These are phyloP conservation scores for Brenthis daphne DNA, from an alignment of 2,888 invertebrate genomes.

Conservation along the genomic window DNA sequence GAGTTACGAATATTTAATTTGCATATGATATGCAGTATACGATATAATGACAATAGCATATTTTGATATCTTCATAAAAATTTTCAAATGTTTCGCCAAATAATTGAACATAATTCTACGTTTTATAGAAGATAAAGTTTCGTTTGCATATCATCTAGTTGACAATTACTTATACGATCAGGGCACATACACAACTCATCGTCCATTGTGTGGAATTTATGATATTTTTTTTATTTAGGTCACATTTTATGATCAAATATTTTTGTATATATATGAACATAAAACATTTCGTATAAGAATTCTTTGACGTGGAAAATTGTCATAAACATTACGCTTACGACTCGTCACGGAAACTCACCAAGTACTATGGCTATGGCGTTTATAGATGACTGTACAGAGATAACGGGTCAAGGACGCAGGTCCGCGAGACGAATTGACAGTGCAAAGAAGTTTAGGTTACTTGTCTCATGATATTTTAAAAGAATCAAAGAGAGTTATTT, in stretches of 20 bases:
- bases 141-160: too few species aligned
- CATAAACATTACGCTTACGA: conserved; percentile 17
- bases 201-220: not conserved
- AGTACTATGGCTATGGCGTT: conserved; percentile 30
- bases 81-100: too few species aligned
- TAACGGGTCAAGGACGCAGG: conserved; percentile 37
- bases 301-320: conserved; percentile 18
- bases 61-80: too few species aligned
- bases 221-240: conserved; percentile 11
- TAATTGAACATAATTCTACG: too few species aligned
- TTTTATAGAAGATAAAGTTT: too few species aligned
- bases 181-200: not conserved
- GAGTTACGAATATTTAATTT: too few species aligned
- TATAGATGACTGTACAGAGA: conserved; percentile 33
- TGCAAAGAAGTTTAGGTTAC: conserved; percentile 11
- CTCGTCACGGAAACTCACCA: conserved; percentile 31
- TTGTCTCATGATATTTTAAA: conserved; percentile 1
- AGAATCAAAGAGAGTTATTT: not conserved
- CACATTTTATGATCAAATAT: not conserved
- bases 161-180: not conserved
- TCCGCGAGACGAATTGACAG: conserved; percentile 19
- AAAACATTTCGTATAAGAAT: conserved; percentile 16
- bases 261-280: conserved; percentile 13
- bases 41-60: too few species aligned
- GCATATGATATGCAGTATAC: too few species aligned